phyloP scores from a whole-genome alignment of 2,113 vertebrate species.

The Bufo gargarizans region DNA sequence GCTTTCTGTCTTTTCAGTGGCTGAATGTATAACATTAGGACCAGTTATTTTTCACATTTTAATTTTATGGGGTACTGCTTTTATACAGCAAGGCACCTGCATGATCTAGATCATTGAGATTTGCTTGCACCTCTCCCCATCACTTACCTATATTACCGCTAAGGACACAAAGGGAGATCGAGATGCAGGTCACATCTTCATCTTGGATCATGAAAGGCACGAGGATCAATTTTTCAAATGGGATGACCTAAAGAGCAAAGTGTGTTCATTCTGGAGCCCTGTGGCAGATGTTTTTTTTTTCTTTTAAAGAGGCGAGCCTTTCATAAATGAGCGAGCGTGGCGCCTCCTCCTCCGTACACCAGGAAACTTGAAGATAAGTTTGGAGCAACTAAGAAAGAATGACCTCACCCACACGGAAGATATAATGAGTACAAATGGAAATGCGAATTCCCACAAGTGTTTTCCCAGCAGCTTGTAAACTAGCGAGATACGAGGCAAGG shows the following conservation, averaged over 20 bases:
- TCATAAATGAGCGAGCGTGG: not conserved
- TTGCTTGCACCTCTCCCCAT: not conserved
- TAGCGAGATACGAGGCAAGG: slow-evolving; percentile 6
- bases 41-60: too few species aligned
- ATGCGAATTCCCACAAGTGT: slow-evolving; percentile 53
- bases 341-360: not conserved
- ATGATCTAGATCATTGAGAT: too few species aligned
- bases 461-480: slow-evolving; percentile 42
- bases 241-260: not conserved
- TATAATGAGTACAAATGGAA: slow-evolving; percentile 58
- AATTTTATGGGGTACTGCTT: too few species aligned
- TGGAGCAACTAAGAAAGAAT: slow-evolving; percentile 14
- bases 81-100: too few species aligned
- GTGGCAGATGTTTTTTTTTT: not conserved
- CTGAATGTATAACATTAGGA: too few species aligned
- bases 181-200: not conserved
- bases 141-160: not conserved
- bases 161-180: not conserved
- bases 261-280: not conserved
- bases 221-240: not conserved
- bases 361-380: slow-evolving; percentile 20
- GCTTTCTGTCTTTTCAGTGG: too few species aligned
- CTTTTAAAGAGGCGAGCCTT: not conserved
- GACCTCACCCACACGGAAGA: slow-evolving; percentile 43
- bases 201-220: not conserved